Conservation (phyloP, 92 coral and sea anemone species). For the Umimayanthus chanpuru region DNA sequence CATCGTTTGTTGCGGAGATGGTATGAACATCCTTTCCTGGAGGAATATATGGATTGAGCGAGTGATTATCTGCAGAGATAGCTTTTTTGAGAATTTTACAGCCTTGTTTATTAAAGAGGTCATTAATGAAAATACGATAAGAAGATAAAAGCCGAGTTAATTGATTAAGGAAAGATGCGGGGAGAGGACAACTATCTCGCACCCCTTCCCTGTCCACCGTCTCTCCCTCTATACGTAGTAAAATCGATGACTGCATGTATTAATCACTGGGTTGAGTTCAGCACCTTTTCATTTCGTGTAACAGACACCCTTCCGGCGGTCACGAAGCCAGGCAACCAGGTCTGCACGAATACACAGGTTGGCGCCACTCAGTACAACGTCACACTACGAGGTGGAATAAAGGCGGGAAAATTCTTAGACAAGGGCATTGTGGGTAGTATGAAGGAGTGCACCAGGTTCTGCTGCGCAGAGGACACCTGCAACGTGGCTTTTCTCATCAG, state of each 20-base stretch:
- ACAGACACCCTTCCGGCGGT: slow-evolving; percentile 69
- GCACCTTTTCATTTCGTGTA: background rate
- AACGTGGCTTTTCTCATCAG: slow-evolving; percentile 85
- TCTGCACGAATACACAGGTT: slow-evolving; percentile 61
- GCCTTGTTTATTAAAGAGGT: too few species aligned
- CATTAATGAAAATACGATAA: too few species aligned
- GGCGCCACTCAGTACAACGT: slow-evolving; percentile 80
- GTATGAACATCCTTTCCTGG: too few species aligned
- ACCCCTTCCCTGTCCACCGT: background rate
- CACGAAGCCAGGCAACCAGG: slow-evolving; percentile 56
- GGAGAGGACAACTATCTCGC: background rate
- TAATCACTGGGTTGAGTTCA: background rate
- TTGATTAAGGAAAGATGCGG: background rate
- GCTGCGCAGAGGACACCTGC: slow-evolving; percentile 86
- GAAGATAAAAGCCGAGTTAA: too few species aligned
- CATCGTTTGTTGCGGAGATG: too few species aligned
- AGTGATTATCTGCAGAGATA: too few species aligned
- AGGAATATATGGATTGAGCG: too few species aligned
- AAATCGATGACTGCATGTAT: background rate
- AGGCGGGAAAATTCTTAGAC: slow-evolving; percentile 86
- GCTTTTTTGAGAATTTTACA: too few species aligned
- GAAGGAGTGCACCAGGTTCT: slow-evolving; percentile 83
- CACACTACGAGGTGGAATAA: slow-evolving; percentile 84
- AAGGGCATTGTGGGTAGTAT: slow-evolving; percentile 80
- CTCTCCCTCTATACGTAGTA: background rate